Base-by-base conservation (phyloP, 2,797 vertebrate species). In the Enteromius viviparus region DNA sequence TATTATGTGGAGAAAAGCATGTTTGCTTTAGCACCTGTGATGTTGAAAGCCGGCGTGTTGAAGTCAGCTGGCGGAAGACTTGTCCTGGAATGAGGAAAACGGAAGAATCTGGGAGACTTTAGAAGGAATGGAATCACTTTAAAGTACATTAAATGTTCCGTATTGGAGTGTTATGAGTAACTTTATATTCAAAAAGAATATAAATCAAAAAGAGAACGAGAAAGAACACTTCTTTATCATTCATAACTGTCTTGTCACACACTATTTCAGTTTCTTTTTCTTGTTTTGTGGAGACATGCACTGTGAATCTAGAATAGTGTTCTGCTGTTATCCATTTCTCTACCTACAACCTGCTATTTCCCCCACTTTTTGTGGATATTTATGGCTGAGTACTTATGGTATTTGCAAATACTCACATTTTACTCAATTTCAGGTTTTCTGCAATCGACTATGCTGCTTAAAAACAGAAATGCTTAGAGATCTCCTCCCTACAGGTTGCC, bases 1-100 rank as follows among this genome's bases (percentile, higher is more conserved):
- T 75, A 75, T 83, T 79, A 81, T 82, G 84, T 84, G 17, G 62
- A n/a, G 15, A 55, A 45, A n/a, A 62, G 80, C n/a, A 6, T 17
- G 60, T 86, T 87, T 81, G 86, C 87, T 89, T 84, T 85, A 80
- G 72, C 79, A 3, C 47, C 51, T 42, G 53, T 34, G 55, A 37
- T 42, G 76, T 29, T 53, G 47, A 64, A 69, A 71, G n/a, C 8
- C 21, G n/a, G 26, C 5, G 45, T 5, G 1, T 19, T 45, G 37
- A 71, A 21, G 34, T 65, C 55, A 51, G 29, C 34, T n/a, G 21
- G 45, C 6, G 15, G 64, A 64, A 64, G 60, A 62, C 58, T 29
- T 62, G 6, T 53, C 65, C n/a, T 47, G 32, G 49, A n/a, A 70
- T 76, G 17, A 37, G 15, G 37, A 60, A 47, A 68, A 55, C n/a